Conservation (phyloP, 2,113 vertebrate genomes). For the Dromiciops gliroides region DNA sequence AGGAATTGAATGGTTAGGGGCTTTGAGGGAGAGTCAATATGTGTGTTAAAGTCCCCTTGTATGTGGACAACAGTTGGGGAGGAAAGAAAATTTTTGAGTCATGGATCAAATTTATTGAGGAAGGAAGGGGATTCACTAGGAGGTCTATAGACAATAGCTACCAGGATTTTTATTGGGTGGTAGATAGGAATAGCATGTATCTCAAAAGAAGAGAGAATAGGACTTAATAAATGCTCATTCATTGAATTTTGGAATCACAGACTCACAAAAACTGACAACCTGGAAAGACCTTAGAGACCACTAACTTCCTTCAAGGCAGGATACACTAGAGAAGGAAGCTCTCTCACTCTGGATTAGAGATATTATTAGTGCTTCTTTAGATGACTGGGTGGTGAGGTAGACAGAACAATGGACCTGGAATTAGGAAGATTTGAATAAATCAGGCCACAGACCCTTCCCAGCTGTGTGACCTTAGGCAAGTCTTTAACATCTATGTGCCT, state of each 20-base stretch:
- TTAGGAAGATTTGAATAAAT: not conserved
- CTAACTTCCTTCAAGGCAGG: not conserved
- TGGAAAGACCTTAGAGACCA: not conserved
- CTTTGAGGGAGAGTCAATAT: not conserved
- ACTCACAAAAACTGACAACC: not conserved
- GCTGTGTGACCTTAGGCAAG: no score
- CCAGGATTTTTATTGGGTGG: not conserved
- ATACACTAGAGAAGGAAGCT: not conserved
- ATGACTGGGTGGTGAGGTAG: not conserved
- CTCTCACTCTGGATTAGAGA: not conserved
- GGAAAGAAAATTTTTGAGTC: not conserved
- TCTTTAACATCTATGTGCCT: no score
- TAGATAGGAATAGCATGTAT: not conserved
- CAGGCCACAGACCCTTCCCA: not conserved
- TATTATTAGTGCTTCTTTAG: not conserved
- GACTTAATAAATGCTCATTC: not conserved
- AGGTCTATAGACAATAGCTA: not conserved
- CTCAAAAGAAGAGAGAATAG: not conserved
- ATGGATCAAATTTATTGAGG: not conserved
- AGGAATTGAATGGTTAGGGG: not conserved
- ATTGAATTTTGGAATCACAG: not conserved
- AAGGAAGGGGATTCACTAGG: not conserved
- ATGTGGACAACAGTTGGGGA: not conserved
- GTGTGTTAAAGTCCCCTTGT: not conserved
- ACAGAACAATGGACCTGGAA: not conserved